Percentiles rank a stretch among this genome's conserved stretches.
These are phyloP conservation scores for Villa cingulata DNA, from an alignment of 2,888 invertebrate species.

Conservation along the genomic window DNA sequence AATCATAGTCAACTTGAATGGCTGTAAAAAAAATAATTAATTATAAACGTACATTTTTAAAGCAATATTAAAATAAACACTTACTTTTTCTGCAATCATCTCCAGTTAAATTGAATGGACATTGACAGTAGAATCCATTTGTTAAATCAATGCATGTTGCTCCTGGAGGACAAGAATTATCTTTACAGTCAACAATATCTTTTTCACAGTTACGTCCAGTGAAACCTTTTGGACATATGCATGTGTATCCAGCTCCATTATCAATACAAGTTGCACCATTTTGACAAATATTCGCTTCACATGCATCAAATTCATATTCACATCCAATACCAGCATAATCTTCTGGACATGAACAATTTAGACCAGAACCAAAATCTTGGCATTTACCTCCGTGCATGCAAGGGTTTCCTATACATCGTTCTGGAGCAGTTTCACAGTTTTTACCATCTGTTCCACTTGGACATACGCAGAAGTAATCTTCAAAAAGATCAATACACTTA, in stretches of 20 bases:
- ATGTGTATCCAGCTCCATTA: conserved; percentile 71
- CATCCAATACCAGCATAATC: conserved; percentile 82
- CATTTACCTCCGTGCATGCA: conserved; percentile 95
- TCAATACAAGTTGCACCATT: conserved; percentile 89
- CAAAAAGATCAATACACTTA: conserved; percentile 79
- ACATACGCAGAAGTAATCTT: conserved; percentile 48
- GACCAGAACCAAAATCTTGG: conserved; percentile 87
- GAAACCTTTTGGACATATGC: conserved; percentile 70
- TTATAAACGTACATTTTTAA: too few relatives aligned
- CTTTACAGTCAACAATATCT: conserved; percentile 82
- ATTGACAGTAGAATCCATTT: conserved; percentile 86
- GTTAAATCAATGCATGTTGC: conserved; percentile 85
- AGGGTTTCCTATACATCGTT: conserved; percentile 52
- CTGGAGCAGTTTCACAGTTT: conserved; percentile 92
- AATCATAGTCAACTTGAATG: conserved; percentile 95
- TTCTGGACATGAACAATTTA: conserved; percentile 83
- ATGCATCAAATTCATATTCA: conserved; percentile 87
- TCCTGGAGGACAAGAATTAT: conserved; percentile 87
- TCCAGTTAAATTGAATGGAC: conserved; percentile 92
- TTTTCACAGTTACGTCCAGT: conserved; percentile 77
- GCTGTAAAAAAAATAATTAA: conserved; percentile 42
- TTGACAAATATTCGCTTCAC: conserved; percentile 76
- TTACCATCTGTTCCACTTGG: conserved; percentile 94
- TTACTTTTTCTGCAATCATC: conserved; percentile 91
- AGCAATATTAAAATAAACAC: conserved; percentile 19